Evolutionary conservation across 2,113 vertebrate genomes (phyloP).

Genomic region (Microtus montanus): DNA sequence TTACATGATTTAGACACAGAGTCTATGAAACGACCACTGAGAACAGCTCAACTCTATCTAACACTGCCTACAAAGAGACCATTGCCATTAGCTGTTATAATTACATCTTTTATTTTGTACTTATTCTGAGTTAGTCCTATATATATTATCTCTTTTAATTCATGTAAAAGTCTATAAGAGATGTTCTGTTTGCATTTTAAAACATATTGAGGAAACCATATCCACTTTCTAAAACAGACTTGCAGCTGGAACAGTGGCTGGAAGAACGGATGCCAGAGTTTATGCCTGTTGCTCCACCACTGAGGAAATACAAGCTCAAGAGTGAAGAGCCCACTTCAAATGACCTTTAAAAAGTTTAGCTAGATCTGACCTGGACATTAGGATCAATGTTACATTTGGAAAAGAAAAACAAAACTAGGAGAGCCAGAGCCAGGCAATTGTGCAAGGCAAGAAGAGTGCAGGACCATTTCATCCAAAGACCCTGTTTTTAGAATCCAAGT

Average conservation of each 20-base stretch:
- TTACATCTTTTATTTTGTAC: not conserved
- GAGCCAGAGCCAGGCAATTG: not conserved
- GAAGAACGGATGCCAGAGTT: not conserved
- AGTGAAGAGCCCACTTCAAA: not conserved
- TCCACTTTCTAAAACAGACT: not conserved
- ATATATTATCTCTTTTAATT: slow-evolving; percentile 15
- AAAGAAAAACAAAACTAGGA: not conserved
- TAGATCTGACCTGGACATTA: not conserved
- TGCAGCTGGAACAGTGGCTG: not conserved
- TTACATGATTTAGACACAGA: not conserved
- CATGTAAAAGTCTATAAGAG: not conserved
- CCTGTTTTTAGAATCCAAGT: not conserved
- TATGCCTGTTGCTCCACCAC: not conserved
- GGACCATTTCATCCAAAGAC: not conserved
- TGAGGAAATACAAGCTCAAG: not conserved
- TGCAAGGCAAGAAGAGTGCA: not conserved
- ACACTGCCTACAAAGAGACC: not conserved
- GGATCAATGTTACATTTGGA: not conserved
- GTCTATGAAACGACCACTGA: not conserved
- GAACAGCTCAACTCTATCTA: not conserved
- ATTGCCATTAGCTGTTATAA: not conserved
- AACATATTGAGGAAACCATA: not conserved
- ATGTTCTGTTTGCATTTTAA: not conserved
- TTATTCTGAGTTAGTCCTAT: not conserved
- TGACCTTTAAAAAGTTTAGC: not conserved